Evolutionary conservation across 2,797 vertebrate genomes (phyloP).

Genomic region (Columba guinea): DNA sequence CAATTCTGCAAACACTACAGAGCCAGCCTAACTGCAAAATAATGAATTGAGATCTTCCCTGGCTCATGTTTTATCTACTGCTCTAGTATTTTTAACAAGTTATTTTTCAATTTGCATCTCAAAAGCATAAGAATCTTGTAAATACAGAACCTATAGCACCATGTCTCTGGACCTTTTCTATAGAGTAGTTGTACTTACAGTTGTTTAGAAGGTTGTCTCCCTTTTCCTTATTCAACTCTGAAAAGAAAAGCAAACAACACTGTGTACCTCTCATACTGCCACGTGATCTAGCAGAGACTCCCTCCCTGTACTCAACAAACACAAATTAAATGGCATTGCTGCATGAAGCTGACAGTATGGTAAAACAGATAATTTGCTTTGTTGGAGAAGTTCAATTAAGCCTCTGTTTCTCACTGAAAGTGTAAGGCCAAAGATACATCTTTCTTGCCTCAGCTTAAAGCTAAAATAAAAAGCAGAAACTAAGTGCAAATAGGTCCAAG

Average conservation of each 20-base stretch:
- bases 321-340: neutral
- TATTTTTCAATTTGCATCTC: neutral
- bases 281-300: neutral
- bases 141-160: neutral
- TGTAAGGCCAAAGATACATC: neutral
- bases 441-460: neutral
- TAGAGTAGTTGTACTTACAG: slow-evolving; percentile 66
- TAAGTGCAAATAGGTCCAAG: neutral
- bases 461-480: neutral
- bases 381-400: neutral
- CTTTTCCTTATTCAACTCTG: slow-evolving; percentile 67
- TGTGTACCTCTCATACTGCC: neutral
- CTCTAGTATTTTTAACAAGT: neutral
- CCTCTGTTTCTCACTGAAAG: neutral
- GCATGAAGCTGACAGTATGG: neutral
- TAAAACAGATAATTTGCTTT: neutral
- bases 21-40: neutral
- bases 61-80: neutral
- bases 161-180: neutral
- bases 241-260: slow-evolving; percentile 41
- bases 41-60: neutral
- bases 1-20: neutral
- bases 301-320: neutral
- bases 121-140: neutral
- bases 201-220: slow-evolving; percentile 76